Percentiles rank a stretch among this genome's conserved stretches.
Evolutionary conservation across 2,888 invertebrate genomes (phyloP).

Genomic region (Chalcis sispes): DNA sequence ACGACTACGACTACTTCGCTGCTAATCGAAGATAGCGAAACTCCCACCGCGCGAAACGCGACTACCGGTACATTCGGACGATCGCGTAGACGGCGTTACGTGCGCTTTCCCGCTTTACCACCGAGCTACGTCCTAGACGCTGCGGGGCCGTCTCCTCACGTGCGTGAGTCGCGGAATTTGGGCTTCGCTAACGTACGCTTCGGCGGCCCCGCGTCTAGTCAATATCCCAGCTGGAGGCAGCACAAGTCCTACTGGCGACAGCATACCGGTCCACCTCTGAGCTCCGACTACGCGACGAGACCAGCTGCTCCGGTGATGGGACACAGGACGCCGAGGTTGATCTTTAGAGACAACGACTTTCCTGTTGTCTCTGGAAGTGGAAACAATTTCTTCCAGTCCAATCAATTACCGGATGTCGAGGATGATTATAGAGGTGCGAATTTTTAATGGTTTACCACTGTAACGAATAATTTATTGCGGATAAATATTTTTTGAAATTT

Average conservation of each 20-base stretch:
- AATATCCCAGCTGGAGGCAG: constrained; percentile 69
- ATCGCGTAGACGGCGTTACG: constrained; percentile 65
- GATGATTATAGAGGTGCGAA: constrained; percentile 71
- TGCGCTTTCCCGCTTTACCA: constrained; percentile 66
- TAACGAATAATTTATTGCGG: no score
- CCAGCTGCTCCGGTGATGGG: constrained; percentile 67
- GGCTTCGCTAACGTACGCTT: constrained; percentile 63
- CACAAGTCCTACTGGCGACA: constrained; percentile 71
- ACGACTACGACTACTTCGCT: neutral
- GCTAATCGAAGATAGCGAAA: constrained; percentile 35
- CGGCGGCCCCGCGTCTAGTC: constrained; percentile 54
- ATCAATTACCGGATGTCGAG: constrained; percentile 72
- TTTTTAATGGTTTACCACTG: neutral
- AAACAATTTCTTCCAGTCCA: constrained; percentile 71
- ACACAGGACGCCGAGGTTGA: constrained; percentile 72
- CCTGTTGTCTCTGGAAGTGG: constrained; percentile 65
- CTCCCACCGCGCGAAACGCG: neutral
- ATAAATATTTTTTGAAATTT: no score
- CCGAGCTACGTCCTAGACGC: constrained; percentile 66
- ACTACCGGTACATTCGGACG: constrained; percentile 39
- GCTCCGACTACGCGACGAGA: constrained; percentile 58
- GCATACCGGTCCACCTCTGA: constrained; percentile 52
- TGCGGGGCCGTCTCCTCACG: constrained; percentile 49
- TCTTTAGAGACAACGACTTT: constrained; percentile 73
- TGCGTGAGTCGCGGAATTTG: constrained; percentile 57